Evolutionary conservation across 2,797 vertebrate genomes (phyloP).

Genomic region (Phataginus tricuspis): DNA sequence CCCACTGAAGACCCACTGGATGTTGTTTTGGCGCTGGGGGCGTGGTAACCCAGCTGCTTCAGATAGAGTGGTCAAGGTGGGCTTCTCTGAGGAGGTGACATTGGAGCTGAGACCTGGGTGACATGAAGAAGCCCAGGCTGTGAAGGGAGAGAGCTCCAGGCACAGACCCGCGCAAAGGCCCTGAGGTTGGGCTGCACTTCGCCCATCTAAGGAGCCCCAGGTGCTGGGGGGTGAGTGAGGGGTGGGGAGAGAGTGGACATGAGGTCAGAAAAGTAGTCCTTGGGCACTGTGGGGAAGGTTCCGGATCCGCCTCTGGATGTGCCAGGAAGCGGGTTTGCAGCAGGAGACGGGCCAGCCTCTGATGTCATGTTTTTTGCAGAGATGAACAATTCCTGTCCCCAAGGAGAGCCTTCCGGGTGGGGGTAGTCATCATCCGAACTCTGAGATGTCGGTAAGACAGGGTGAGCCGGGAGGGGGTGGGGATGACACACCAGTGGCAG

Average conservation of each 20-base stretch:
- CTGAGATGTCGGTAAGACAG: background rate
- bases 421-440: slow-evolving; percentile 37
- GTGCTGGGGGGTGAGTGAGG: no score
- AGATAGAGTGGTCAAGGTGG: background rate
- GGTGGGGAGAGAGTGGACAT: rapidly evolving
- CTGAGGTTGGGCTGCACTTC: background rate
- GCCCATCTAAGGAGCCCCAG: rapidly evolving
- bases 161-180: background rate
- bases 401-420: slow-evolving; percentile 45
- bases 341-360: background rate
- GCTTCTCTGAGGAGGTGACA: background rate
- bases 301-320: background rate
- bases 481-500: background rate
- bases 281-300: background rate
- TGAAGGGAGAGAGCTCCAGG: background rate
- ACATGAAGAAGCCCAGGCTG: background rate
- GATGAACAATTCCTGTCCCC: slow-evolving; percentile 22
- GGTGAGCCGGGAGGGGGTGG: background rate
- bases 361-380: background rate
- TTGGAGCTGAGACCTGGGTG: background rate
- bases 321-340: background rate
- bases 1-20: background rate
- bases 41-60: background rate
- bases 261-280: no score
- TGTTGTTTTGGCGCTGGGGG: rapidly evolving